Conservation (phyloP, 2,888 invertebrate species). For the Ariolimax columbianus region DNA sequence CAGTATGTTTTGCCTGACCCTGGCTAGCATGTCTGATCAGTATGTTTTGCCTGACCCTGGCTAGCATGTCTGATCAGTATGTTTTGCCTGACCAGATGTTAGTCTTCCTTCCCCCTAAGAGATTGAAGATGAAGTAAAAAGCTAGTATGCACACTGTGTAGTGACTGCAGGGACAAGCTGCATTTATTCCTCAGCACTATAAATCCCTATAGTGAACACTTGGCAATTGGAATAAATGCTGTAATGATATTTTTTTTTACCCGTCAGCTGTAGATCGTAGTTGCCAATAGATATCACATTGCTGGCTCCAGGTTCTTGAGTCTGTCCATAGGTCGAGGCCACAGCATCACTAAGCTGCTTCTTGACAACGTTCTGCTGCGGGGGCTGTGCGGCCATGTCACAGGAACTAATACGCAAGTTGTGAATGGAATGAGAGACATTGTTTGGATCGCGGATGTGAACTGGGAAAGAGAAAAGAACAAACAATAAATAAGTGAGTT, state of each 20-base stretch:
- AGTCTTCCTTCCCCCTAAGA: too few species aligned
- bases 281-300: constrained; percentile 74
- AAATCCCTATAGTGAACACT: too few species aligned
- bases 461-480: constrained; percentile 82
- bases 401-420: constrained; percentile 88
- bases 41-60: too few species aligned
- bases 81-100: too few species aligned
- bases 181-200: too few species aligned
- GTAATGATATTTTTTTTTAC: constrained; percentile 64
- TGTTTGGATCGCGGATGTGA: constrained; percentile 90
- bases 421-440: constrained; percentile 85
- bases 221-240: too few species aligned
- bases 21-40: too few species aligned
- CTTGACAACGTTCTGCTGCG: constrained; percentile 89
- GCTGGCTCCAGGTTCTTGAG: constrained; percentile 65
- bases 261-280: constrained; percentile 76
- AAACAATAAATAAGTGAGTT: not conserved
- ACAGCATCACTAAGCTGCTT: constrained; percentile 92
- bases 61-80: too few species aligned
- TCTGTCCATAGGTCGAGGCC: constrained; percentile 80
- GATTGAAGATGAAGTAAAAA: too few species aligned
- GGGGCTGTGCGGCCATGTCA: constrained; percentile 89
- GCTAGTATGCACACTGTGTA: too few species aligned
- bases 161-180: too few species aligned
- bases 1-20: too few species aligned